These are phyloP conservation scores for Caenorhabditis sulstoni DNA, from an alignment of 2,888 invertebrate species.

Conservation along the genomic window DNA sequence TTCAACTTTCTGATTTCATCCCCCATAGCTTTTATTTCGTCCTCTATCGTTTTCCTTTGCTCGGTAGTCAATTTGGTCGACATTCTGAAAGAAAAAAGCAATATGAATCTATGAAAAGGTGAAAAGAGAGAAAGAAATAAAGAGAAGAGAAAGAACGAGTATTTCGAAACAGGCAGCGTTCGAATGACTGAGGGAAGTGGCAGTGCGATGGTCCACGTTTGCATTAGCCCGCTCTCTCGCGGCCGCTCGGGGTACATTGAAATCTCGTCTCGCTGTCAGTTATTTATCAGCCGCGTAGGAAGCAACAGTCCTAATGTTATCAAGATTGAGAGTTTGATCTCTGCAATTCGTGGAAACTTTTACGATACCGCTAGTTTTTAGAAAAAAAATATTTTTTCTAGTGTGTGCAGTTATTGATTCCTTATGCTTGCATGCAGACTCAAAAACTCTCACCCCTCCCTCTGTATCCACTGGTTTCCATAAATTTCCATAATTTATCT, in stretches of 20 bases:
- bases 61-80: constrained; percentile 41
- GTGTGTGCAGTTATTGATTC: background rate
- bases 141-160: background rate
- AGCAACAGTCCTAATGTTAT: no score
- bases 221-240: constrained; percentile 16
- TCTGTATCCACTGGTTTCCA: background rate
- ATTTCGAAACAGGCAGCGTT: constrained; percentile 27
- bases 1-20: constrained; percentile 66
- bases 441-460: no score
- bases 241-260: background rate
- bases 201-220: constrained; percentile 48
- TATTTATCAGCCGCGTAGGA: no score
- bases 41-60: constrained; percentile 51
- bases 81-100: constrained; percentile 22
- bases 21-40: constrained; percentile 62
- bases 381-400: background rate
- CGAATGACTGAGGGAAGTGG: background rate
- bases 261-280: constrained; percentile 5
- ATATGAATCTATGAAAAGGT: background rate
- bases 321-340: constrained; percentile 26
- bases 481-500: background rate
- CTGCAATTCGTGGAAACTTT: no score
- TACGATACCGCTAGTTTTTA: no score
- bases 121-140: background rate
- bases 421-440: no score